Evolutionary conservation across 2,113 vertebrate species (phyloP).

Genomic region (Athene cunicularia): DNA sequence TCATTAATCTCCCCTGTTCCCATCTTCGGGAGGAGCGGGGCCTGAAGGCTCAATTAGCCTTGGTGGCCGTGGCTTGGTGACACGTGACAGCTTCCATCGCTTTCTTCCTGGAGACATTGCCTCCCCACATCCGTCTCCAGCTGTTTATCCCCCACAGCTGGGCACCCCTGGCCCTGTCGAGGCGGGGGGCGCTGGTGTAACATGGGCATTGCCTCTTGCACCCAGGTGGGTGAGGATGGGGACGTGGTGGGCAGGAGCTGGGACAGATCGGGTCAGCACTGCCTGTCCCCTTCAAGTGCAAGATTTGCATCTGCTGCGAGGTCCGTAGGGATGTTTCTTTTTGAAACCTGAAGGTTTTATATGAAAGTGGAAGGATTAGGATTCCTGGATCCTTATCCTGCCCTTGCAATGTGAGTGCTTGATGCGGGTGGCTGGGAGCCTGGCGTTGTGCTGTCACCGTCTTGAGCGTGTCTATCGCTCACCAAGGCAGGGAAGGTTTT

Average conservation of each 20-base stretch:
- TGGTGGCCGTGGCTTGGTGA: not conserved
- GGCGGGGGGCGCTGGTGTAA: not conserved
- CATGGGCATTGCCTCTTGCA: not conserved
- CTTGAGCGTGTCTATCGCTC: not conserved
- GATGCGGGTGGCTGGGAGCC: not conserved
- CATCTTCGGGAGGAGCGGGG: not conserved
- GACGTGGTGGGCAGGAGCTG: not conserved
- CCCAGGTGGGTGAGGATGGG: not conserved
- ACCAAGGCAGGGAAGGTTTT: not conserved
- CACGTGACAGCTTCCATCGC: not conserved
- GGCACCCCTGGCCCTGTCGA: fast-evolving
- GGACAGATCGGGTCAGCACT: fast-evolving
- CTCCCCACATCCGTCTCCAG: not conserved
- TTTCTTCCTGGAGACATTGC: not conserved
- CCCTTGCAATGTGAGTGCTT: not conserved
- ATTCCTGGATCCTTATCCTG: not conserved
- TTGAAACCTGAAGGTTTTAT: not conserved
- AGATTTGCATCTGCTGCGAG: not conserved
- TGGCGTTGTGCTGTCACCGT: not conserved
- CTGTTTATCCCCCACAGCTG: not conserved
- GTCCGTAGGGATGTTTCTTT: not conserved
- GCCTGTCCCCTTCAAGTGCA: too few relatives aligned
- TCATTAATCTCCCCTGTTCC: not conserved
- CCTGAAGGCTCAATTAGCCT: slow-evolving; percentile 46
- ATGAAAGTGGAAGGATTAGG: not conserved